phyloP scores from a whole-genome alignment of 2,797 vertebrate species.

The Onychomys leucogaster region DNA sequence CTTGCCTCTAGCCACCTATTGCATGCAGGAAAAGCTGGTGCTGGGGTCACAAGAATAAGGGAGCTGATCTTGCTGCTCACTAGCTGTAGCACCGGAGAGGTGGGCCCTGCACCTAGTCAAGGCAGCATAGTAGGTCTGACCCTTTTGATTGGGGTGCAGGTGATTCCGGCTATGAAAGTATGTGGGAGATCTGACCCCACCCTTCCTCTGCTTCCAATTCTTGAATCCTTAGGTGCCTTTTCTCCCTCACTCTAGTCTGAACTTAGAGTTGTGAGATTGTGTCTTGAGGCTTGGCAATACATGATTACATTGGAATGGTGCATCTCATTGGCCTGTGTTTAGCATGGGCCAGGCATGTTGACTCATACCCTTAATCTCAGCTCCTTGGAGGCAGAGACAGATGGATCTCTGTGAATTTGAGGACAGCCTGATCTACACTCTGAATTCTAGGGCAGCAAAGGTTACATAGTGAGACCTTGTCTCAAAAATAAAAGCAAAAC shows the following conservation, averaged over 20 bases:
- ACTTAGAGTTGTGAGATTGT: not conserved
- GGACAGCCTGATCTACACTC: not conserved
- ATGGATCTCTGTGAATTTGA: not conserved
- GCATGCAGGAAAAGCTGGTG: not conserved
- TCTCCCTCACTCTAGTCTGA: not conserved
- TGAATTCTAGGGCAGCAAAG: not conserved
- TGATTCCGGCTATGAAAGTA: not conserved
- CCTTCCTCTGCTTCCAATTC: not conserved
- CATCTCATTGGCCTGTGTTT: not conserved
- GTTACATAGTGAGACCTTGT: not conserved
- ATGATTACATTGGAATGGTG: not conserved
- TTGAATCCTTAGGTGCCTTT: conserved; percentile 28
- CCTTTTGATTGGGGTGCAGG: not conserved
- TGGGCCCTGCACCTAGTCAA: not conserved
- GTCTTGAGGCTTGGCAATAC: not conserved
- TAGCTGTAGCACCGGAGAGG: not conserved
- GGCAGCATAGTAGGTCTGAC: not conserved
- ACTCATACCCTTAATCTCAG: not conserved
- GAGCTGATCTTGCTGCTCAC: not conserved
- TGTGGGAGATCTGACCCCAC: not conserved
- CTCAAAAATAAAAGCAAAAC: not conserved
- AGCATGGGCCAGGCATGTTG: not conserved
- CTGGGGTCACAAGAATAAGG: not conserved
- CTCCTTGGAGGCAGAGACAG: not conserved
- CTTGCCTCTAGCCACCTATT: not conserved